Percentiles rank a stretch among this genome's conserved stretches.
Evolutionary conservation across 2,113 vertebrate species (phyloP).

Genomic region (Amphilophus citrinellus): DNA sequence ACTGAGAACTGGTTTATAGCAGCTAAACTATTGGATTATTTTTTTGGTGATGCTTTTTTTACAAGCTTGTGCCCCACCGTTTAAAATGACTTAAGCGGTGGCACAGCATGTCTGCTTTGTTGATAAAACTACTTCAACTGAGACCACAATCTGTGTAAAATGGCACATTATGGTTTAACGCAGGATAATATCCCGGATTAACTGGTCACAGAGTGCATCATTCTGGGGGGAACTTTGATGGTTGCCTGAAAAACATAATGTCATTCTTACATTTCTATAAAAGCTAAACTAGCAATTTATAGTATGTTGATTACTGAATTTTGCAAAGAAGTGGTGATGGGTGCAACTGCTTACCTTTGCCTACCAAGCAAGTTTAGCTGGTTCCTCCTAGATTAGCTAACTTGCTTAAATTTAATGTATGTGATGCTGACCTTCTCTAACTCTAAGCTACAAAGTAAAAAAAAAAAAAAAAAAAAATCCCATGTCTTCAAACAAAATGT

Average conservation of each 20-base stretch:
- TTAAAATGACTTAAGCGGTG: not conserved
- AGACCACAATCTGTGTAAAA: not conserved
- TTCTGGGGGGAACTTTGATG: not conserved
- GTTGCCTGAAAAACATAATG: not conserved
- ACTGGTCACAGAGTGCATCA: not conserved
- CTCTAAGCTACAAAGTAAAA: not conserved
- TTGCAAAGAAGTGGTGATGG: not conserved
- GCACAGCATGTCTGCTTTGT: not conserved
- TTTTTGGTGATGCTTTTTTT: not conserved
- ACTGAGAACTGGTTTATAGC: not conserved
- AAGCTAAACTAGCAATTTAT: not conserved
- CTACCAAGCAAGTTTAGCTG: not conserved
- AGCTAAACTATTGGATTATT: not conserved
- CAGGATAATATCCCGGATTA: not conserved
- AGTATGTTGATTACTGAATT: not conserved
- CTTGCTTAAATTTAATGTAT: not conserved
- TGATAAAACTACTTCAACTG: not conserved
- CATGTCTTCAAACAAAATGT: slow-evolving; percentile 27
- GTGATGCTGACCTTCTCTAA: not conserved
- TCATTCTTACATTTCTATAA: not conserved
- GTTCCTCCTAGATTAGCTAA: not conserved
- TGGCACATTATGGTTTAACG: not conserved
- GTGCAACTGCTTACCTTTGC: not conserved
- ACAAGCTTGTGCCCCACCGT: not conserved
- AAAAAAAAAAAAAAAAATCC: not conserved